These are phyloP conservation scores for Leptinotarsa rubiginosa DNA, from an alignment of 2,888 invertebrate genomes.

Conservation along the genomic window DNA sequence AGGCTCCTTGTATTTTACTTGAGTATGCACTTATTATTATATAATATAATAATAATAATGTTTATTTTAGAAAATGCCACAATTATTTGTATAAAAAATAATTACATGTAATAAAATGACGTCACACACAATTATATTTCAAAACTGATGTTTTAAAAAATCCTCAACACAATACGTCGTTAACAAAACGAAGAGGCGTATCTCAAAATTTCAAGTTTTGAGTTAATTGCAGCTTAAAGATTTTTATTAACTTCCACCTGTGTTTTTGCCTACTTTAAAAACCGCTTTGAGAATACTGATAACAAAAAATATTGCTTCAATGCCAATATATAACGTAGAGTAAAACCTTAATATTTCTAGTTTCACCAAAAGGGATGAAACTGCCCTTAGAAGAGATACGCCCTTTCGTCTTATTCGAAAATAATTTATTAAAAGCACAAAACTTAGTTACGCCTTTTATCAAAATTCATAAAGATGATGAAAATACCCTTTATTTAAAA, in stretches of 20 bases:
- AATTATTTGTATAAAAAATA: no score
- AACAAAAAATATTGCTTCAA: not conserved
- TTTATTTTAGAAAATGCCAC: no score
- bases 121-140: no score
- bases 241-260: not conserved
- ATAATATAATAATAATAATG: no score
- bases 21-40: no score
- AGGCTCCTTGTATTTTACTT: no score
- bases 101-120: no score
- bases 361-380: not conserved
- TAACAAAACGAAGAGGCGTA: conserved; percentile 1
- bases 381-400: not conserved
- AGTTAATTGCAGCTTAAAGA: not conserved
- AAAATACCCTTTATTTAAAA: no score
- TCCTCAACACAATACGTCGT: not conserved
- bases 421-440: not conserved
- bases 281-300: not conserved
- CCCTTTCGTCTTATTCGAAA: conserved; percentile 1
- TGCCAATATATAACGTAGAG: not conserved
- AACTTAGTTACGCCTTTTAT: not conserved
- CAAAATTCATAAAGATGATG: no score
- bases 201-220: not conserved
- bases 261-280: not conserved
- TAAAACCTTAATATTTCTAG: not conserved
- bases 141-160: no score